Conservation (phyloP, 2,888 invertebrate species). For the Fragum whitleyi region DNA sequence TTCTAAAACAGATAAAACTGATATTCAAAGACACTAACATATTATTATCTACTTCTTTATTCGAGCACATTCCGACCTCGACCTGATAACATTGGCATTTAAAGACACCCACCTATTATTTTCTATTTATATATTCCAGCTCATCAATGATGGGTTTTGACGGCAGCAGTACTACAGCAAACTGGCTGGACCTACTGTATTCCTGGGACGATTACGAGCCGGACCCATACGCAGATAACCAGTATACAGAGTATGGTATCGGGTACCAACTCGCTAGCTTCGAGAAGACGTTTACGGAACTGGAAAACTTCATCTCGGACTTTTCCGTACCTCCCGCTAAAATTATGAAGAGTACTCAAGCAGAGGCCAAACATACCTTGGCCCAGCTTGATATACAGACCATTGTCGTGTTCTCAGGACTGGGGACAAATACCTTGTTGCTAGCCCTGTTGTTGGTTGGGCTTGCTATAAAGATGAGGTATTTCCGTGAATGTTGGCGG, state of each 20-base stretch:
- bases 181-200: slow-evolving; percentile 18
- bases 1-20: too few species aligned
- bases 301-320: slow-evolving; percentile 20
- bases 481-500: slow-evolving; percentile 24
- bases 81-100: too few species aligned
- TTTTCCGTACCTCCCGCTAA: not conserved
- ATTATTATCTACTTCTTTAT: too few species aligned
- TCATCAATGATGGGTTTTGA: too few species aligned
- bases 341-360: not conserved
- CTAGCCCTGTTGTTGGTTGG: slow-evolving; percentile 9
- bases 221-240: slow-evolving; percentile 2
- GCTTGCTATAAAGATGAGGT: slow-evolving; percentile 13
- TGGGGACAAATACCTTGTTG: slow-evolving; percentile 3
- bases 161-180: not conserved
- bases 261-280: slow-evolving; percentile 15
- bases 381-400: slow-evolving; percentile 7
- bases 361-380: not conserved
- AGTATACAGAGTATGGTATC: slow-evolving; percentile 15
- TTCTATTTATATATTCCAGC: too few species aligned
- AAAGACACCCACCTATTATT: too few species aligned
- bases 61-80: too few species aligned
- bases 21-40: too few species aligned
- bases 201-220: slow-evolving; percentile 14
- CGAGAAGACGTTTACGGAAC: slow-evolving; percentile 17
- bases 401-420: slow-evolving; percentile 8